Percentiles rank a stretch among this genome's conserved stretches.
Conservation (phyloP, 2,113 vertebrate genomes). For the Pseudonaja textilis region DNA sequence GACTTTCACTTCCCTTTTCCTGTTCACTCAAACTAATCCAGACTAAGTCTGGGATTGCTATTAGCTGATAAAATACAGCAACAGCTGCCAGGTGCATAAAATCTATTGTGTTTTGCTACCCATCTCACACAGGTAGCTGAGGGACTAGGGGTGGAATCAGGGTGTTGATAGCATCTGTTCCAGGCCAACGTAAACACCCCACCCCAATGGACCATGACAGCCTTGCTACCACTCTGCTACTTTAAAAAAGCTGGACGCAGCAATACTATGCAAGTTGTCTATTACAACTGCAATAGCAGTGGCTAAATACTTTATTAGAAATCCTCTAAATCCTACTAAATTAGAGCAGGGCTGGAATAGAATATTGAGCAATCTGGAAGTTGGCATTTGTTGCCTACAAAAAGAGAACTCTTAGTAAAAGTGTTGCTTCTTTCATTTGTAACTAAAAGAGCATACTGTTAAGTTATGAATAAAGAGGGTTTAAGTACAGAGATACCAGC, state of each 20-base stretch:
- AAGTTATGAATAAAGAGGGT: background rate
- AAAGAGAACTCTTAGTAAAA: background rate
- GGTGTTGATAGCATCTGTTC: background rate
- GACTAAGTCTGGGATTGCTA: background rate
- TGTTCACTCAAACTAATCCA: background rate
- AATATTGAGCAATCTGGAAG: background rate
- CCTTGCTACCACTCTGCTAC: background rate
- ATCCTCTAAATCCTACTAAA: background rate
- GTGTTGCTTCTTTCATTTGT: background rate
- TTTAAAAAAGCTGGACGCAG: background rate
- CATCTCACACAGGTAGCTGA: background rate
- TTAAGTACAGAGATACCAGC: background rate
- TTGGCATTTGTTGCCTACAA: background rate
- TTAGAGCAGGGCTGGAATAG: background rate
- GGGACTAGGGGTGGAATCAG: background rate
- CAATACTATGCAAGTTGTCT: background rate
- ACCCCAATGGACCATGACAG: background rate
- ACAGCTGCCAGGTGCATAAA: background rate
- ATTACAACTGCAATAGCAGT: background rate
- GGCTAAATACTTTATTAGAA: background rate
- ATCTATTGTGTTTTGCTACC: background rate
- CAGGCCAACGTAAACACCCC: background rate
- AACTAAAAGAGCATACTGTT: background rate
- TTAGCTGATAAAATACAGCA: background rate
- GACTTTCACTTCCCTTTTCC: background rate